Evolutionary conservation across 2,113 vertebrate species (phyloP), one percentile per base, ranked within the genome.

Genomic region (Apus apus): DNA sequence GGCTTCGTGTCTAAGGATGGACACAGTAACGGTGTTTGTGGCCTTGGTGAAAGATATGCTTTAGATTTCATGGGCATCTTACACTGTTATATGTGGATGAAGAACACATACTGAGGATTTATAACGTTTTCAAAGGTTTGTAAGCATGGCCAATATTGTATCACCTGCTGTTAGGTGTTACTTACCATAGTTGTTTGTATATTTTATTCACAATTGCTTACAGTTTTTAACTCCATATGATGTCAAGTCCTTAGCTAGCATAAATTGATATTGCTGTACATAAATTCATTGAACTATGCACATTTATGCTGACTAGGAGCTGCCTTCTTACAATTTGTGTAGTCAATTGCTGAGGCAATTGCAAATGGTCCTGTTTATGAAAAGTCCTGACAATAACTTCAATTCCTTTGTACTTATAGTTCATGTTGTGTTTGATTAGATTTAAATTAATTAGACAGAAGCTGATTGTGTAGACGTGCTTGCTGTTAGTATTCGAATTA

Each of bases 361-460:
- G 13, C 13, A 80, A 76, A 58, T 80, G 32, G 62, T 67, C 27
- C 8, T 62, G 9, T 90, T 88, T 92, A 86, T 83, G 85, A 89
- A 56, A 89, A 87, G 13, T 61, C 36, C 17, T 93, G 81, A 94
- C 36, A 76, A 43, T 53, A 54, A 73, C 13, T 79, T 87, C 45
- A 87, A 53, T 79, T 83, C 7, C 12, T 91, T 91, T 85, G 29
- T 60, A 90, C 21, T 83, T 79, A 26, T 12, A 83, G 71, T 94
- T 94, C 66, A 51, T 54, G 27, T 46, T 89, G 21, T 4, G 0
- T 79, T 92, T 92, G 45, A 75, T 72, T 81, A 81, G 43, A 92
- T 87, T 84, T 40, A 68, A 96, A 95, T 85, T 87, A 93, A 75
- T 79, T 73, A 76, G 54, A 30, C 7, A 89, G 46, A 62, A 94